These are phyloP conservation scores for Drosophila insularis DNA, from an alignment of 1,140 invertebrate genomes.

Conservation along the genomic window DNA sequence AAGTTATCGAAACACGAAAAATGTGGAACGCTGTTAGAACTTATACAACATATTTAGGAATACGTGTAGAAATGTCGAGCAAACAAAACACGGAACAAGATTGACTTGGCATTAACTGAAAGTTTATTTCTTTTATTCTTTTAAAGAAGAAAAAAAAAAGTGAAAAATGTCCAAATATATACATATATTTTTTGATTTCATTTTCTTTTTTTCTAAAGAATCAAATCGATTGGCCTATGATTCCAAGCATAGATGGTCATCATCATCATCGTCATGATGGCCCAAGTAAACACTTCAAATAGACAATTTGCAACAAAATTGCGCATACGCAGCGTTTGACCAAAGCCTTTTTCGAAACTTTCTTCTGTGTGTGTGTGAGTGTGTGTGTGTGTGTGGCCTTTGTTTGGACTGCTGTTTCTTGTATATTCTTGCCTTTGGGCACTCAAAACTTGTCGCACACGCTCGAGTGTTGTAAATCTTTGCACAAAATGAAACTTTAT, in stretches of 20 bases:
- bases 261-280: conserved; percentile 13
- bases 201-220: not conserved
- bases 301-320: conserved; percentile 50
- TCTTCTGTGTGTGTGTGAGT: not conserved
- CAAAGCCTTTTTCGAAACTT: conserved; percentile 38
- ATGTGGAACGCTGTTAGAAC: conserved; percentile 42
- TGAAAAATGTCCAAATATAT: not conserved
- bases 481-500: conserved; percentile 77
- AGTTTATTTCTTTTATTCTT: conserved; percentile 25
- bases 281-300: conserved; percentile 51
- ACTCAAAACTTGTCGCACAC: conserved; percentile 75
- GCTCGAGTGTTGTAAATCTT: conserved; percentile 78
- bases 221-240: not conserved
- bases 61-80: conserved; percentile 43
- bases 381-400: conserved; percentile 16
- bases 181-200: not conserved
- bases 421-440: conserved; percentile 15
- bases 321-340: conserved; percentile 69
- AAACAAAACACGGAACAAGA: conserved; percentile 18
- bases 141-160: no score
- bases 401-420: conserved; percentile 26
- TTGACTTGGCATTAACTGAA: conserved; percentile 9
- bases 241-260: conserved; percentile 19
- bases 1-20: conserved; percentile 70
- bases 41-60: conserved; percentile 50